Evolutionary conservation across 1,140 invertebrate species (phyloP), one percentile per base, ranked within the genome.

Genomic region (Bombus haemorrhoidalis): DNA sequence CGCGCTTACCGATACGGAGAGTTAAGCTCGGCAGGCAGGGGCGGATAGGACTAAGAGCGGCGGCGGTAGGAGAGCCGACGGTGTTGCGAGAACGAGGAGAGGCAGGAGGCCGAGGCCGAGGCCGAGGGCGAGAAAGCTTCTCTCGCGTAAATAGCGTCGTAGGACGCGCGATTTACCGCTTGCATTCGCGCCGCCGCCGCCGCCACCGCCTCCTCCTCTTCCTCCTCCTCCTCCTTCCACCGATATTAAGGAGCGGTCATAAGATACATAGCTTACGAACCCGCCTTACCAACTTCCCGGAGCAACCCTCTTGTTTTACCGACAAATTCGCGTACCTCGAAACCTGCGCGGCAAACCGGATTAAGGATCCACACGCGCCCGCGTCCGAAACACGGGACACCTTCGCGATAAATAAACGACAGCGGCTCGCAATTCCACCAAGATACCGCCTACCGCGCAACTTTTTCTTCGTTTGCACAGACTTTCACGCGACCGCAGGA

Each of bases 1-100:
- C 89, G 89, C 91, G 90, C 88, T 93, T 92, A 91, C 92, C 92
- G 92, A 93, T 93, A 93, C 81, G 84, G 91, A 87, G 80, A 80
- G 74, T 73, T 74, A 81, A 81, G 84, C 84, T 81, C 74, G 86
- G 69, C 41, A 53, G 59, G 37, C 41, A 8, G 73, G 59, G 81
- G 32, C 34, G 74, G 57, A 78, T 22, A 37, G n/a, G 47, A 39
- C 37, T 28, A 43, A 64, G 57, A 39, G 25, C 4, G 37, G 68
- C 10, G 34, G 6, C 9, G 68, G 62, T n/a, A n/a, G 62, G 62
- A 66, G 62, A n/a, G n/a, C 13, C 13, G 62, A 68, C 32, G 18
- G 8, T 13, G 69, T 12, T 37, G 68, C 34, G 1, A 41, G 69
- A 28, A 1, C 71, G 71, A 73, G 13, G n/a, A 34, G 43, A 72